Evolutionary conservation across 1,140 invertebrate species (phyloP).

Genomic region (Drosophila hydei): DNA sequence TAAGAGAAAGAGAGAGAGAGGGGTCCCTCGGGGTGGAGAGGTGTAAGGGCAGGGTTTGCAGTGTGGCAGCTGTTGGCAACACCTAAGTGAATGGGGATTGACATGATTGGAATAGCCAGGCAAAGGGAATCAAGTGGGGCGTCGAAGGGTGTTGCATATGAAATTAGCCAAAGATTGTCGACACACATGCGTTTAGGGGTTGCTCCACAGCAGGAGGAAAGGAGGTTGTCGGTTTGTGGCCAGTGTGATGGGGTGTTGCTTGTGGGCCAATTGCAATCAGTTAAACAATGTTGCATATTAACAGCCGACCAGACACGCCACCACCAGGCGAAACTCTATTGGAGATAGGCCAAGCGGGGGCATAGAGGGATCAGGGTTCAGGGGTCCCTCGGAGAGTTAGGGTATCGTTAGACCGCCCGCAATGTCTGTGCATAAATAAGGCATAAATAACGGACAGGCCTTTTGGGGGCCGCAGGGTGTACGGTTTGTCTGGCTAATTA

Average conservation of each 20-base stretch:
- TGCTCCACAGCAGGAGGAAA: neutral
- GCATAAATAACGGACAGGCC: conserved; percentile 76
- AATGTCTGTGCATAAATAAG: conserved; percentile 79
- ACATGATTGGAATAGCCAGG: conserved; percentile 20
- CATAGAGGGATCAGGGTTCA: neutral
- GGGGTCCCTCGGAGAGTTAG: neutral
- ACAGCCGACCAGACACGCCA: conserved; percentile 39
- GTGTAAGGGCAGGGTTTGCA: neutral
- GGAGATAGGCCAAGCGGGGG: neutral
- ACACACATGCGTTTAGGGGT: conserved; percentile 33
- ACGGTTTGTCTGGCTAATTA: conserved; percentile 59
- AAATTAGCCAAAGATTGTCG: conserved; percentile 58
- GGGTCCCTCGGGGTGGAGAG: neutral
- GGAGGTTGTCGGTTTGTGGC: neutral
- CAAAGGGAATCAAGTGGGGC: neutral
- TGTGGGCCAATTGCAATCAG: conserved; percentile 64
- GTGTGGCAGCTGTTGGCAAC: conserved; percentile 37
- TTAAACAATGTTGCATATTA: conserved; percentile 79
- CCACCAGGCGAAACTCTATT: neutral
- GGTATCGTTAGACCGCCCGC: conserved; percentile 27
- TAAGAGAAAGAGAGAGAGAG: neutral
- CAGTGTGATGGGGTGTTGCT: conserved; percentile 16
- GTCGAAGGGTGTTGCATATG: conserved; percentile 32
- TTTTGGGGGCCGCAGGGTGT: neutral
- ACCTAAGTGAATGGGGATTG: conserved; percentile 29